Conservation (phyloP, 2,888 invertebrate genomes). For the Copidosoma aretas region DNA sequence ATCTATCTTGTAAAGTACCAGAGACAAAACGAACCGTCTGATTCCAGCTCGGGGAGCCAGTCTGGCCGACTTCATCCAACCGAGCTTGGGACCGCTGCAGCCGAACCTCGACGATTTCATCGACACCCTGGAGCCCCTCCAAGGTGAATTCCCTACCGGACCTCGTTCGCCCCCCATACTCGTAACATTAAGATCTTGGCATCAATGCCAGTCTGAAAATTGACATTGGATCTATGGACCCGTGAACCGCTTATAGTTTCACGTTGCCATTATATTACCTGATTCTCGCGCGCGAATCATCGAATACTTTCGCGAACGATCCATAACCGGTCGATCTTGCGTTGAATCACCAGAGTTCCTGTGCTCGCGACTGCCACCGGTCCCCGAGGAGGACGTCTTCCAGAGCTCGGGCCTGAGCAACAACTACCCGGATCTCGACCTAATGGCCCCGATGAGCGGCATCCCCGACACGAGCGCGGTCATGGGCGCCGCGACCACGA, state of each 20-base stretch:
- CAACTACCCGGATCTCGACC: conserved; percentile 57
- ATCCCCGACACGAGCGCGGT: conserved; percentile 7
- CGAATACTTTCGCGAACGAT: background rate
- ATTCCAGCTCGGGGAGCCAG: conserved; percentile 81
- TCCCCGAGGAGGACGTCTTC: conserved; percentile 68
- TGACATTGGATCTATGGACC: too few relatives aligned
- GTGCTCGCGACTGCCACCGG: conserved; percentile 67
- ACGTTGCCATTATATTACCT: too few relatives aligned
- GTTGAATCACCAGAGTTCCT: conserved; percentile 64
- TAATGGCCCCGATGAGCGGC: conserved; percentile 53
- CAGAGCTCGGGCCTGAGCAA: conserved; percentile 51
- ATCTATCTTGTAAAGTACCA: too few relatives aligned
- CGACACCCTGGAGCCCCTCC: conserved; percentile 86
- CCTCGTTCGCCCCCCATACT: too few relatives aligned
- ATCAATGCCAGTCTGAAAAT: too few relatives aligned
- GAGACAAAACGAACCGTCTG: background rate
- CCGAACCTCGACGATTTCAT: conserved; percentile 96
- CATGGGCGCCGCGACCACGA: conserved; percentile 13
- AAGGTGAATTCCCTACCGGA: conserved; percentile 66
- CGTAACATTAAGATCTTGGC: too few relatives aligned
- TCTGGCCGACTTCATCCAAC: conserved; percentile 96
- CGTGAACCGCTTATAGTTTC: too few relatives aligned
- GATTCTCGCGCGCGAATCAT: background rate
- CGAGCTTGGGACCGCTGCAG: conserved; percentile 94
- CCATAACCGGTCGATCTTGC: background rate